A percentile compares a stretch with the other conserved stretches of the same genome.
Evolutionary conservation across 2,888 invertebrate species (phyloP).

Genomic region (Agapostemon virescens): DNA sequence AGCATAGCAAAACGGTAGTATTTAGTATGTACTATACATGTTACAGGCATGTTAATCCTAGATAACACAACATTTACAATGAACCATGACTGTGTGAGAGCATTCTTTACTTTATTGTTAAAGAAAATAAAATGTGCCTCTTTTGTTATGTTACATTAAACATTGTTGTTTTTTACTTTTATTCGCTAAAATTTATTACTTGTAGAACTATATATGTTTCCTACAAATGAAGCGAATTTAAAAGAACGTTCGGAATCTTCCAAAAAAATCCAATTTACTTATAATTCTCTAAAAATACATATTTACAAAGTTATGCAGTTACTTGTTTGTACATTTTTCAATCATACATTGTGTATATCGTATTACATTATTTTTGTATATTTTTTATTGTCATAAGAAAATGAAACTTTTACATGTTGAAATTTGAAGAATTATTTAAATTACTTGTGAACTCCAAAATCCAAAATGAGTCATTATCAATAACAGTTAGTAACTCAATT

Average conservation of each 20-base stretch:
- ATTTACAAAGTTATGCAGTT: not conserved
- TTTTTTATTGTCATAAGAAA: conserved; percentile 2
- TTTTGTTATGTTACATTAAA: conserved; percentile 63
- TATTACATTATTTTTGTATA: not conserved
- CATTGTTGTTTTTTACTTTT: conserved; percentile 26
- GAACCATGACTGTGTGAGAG: conserved; percentile 60
- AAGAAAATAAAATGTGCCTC: conserved; percentile 65
- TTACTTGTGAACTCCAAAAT: not conserved
- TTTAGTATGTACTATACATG: conserved; percentile 55
- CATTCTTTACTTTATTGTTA: conserved; percentile 64
- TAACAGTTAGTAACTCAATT: not conserved
- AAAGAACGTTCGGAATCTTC: not conserved
- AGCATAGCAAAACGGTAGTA: conserved; percentile 53
- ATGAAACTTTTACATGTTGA: not conserved
- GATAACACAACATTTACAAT: conserved; percentile 51
- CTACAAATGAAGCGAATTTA: not conserved
- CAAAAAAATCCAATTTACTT: conserved; percentile 23
- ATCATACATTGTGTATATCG: not conserved
- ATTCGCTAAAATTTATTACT: conserved; percentile 13
- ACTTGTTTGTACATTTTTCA: not conserved
- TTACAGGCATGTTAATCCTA: conserved; percentile 54
- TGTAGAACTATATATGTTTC: not conserved
- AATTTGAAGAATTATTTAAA: not conserved
- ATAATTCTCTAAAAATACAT: conserved; percentile 34
- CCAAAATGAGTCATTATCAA: too few species aligned